Percentiles rank a stretch among this genome's conserved stretches.
phyloP scores from a whole-genome alignment of 2,113 vertebrate genomes.

The Dendrocopos noguchii region DNA sequence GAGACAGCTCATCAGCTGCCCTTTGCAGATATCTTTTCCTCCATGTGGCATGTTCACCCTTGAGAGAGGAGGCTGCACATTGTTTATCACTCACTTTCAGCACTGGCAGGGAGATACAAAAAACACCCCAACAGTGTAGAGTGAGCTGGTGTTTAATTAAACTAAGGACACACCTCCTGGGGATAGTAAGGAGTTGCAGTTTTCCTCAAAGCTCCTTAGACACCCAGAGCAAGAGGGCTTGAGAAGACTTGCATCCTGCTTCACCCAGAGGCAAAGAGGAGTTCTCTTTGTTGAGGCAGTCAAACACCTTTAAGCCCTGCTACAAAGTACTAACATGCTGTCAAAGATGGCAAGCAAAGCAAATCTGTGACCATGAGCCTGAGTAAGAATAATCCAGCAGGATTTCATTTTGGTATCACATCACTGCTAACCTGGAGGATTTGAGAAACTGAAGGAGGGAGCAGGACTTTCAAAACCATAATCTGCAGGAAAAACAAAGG shows the following conservation, averaged over 20 bases:
- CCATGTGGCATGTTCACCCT: background rate
- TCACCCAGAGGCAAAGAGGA: background rate
- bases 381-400: background rate
- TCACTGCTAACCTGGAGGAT: background rate
- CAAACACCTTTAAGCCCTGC: background rate
- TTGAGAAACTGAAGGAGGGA: background rate
- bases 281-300: background rate
- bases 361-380: background rate
- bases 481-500: background rate
- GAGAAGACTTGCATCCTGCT: conserved; percentile 12
- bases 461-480: background rate
- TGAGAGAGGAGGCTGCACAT: background rate
- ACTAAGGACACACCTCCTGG: background rate
- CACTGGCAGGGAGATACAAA: background rate
- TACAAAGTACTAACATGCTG: background rate
- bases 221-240: background rate
- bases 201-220: background rate
- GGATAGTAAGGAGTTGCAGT: background rate
- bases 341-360: background rate
- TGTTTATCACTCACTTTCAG: background rate
- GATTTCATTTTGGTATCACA: background rate
- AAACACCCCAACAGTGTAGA: background rate
- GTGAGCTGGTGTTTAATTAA: background rate
- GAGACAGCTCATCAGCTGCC: background rate
- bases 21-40: background rate